phyloP scores from a whole-genome alignment of 2,113 vertebrate genomes.

The Apteryx mantelli region DNA sequence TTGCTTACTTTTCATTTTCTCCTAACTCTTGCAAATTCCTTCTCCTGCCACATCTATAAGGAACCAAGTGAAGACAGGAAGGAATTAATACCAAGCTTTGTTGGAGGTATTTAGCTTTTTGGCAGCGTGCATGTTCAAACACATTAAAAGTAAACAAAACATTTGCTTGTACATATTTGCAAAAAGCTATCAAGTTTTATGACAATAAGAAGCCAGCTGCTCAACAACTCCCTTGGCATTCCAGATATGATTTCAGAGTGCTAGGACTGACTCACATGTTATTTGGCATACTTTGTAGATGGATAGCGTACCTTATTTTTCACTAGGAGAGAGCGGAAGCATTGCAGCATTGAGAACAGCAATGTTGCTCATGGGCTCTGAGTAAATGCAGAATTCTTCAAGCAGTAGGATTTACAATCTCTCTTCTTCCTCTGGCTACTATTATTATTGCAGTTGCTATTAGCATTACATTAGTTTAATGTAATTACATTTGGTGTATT shows the following conservation, averaged over 20 bases:
- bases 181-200: conserved; percentile 62
- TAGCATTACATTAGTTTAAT: background rate
- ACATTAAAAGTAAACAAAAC: conserved; percentile 68
- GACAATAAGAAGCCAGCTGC: conserved; percentile 50
- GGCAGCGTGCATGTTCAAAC: conserved; percentile 36
- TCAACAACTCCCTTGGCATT: conserved; percentile 30
- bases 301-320: conserved; percentile 6
- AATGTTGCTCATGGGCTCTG: background rate
- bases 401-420: background rate
- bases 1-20: conserved; percentile 36
- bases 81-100: conserved; percentile 1
- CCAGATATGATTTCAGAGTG: conserved; percentile 17
- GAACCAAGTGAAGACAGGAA: conserved; percentile 41
- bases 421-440: background rate
- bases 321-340: background rate
- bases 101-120: conserved; percentile 44
- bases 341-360: background rate
- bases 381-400: background rate
- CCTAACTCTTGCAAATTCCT: conserved; percentile 9
- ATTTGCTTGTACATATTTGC: conserved; percentile 43
- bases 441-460: background rate
- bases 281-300: conserved; percentile 24
- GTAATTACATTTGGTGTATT: background rate
- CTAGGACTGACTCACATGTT: conserved; percentile 28
- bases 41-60: conserved; percentile 35